Conservation (phyloP, 30 jellyfish, hydroid and myxozoan genomes). For the Nemopilema nomurai region DNA sequence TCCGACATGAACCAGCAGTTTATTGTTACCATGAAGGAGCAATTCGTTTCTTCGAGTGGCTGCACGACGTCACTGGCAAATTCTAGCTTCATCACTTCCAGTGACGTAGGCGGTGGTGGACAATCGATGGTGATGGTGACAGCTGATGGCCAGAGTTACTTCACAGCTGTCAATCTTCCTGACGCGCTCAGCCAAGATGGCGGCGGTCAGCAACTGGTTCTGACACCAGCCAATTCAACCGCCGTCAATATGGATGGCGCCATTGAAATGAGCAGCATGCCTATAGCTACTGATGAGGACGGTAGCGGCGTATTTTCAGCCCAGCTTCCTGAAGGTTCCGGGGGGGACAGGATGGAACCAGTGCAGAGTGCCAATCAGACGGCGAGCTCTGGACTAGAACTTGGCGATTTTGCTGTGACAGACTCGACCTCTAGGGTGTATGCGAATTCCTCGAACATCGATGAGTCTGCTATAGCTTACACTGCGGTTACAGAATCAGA, state of each 20-base stretch:
- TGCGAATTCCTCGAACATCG: constrained; percentile 39
- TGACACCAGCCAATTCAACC: constrained; percentile 37
- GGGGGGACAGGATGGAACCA: neutral
- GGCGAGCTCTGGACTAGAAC: neutral
- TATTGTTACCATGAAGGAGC: constrained; percentile 54
- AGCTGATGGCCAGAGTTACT: constrained; percentile 61
- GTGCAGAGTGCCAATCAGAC: neutral
- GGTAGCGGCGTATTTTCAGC: neutral
- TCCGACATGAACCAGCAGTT: constrained; percentile 24
- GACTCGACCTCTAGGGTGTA: constrained; percentile 50
- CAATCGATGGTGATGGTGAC: constrained; percentile 70
- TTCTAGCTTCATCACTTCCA: constrained; percentile 45
- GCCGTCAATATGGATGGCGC: constrained; percentile 16
- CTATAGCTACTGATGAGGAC: neutral
- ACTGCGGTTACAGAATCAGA: constrained; percentile 11
- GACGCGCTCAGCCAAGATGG: constrained; percentile 22
- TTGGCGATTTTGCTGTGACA: constrained; percentile 55
- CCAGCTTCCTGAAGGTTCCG: constrained; percentile 1
- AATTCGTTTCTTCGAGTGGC: constrained; percentile 40
- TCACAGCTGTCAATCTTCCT: constrained; percentile 47
- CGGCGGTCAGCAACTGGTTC: constrained; percentile 42
- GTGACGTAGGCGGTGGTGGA: constrained; percentile 50
- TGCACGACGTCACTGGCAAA: constrained; percentile 37
- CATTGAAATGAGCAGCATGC: constrained; percentile 6
- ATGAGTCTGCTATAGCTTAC: neutral